Evolutionary conservation across 2,797 vertebrate genomes (phyloP).

Genomic region (Bovichtus variegatus): DNA sequence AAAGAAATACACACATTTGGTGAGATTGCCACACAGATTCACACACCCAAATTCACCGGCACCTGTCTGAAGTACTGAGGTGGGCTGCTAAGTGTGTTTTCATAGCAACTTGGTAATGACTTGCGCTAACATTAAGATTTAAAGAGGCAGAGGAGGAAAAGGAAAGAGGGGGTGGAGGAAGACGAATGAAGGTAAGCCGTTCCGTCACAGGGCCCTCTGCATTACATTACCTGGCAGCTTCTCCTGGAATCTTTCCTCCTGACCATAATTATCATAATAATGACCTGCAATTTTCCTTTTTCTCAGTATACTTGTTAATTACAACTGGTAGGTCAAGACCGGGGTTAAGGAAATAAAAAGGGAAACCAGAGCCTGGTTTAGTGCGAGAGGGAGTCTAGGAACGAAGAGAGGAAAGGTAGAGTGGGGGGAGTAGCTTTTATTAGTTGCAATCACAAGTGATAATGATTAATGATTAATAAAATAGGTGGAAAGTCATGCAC

Average conservation of each 20-base stretch:
- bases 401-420: slow-evolving; percentile 25
- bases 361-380: slow-evolving; percentile 68
- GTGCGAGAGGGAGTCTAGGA: slow-evolving; percentile 33
- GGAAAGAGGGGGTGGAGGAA: slow-evolving; percentile 49
- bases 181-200: slow-evolving; percentile 69
- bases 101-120: slow-evolving; percentile 72
- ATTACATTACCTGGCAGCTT: slow-evolving; percentile 71
- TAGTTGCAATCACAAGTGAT: slow-evolving; percentile 69
- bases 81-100: slow-evolving; percentile 77
- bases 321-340: slow-evolving; percentile 65
- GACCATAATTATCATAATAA: slow-evolving; percentile 83
- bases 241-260: slow-evolving; percentile 69
- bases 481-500: slow-evolving; percentile 64
- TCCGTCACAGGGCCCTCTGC: slow-evolving; percentile 56
- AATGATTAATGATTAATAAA: slow-evolving; percentile 54
- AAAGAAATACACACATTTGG: slow-evolving; percentile 51
- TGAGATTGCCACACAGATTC: slow-evolving; percentile 44
- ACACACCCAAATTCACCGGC: slow-evolving; percentile 28
- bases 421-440: slow-evolving; percentile 59
- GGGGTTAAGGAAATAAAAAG: slow-evolving; percentile 82
- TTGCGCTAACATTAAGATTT: slow-evolving; percentile 64
- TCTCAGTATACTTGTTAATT: slow-evolving; percentile 84
- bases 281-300: slow-evolving; percentile 83
- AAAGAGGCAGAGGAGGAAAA: slow-evolving; percentile 56
- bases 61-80: slow-evolving; percentile 63